Conservation (phyloP, 2,113 vertebrate genomes). For the Pyxicephalus adspersus region DNA sequence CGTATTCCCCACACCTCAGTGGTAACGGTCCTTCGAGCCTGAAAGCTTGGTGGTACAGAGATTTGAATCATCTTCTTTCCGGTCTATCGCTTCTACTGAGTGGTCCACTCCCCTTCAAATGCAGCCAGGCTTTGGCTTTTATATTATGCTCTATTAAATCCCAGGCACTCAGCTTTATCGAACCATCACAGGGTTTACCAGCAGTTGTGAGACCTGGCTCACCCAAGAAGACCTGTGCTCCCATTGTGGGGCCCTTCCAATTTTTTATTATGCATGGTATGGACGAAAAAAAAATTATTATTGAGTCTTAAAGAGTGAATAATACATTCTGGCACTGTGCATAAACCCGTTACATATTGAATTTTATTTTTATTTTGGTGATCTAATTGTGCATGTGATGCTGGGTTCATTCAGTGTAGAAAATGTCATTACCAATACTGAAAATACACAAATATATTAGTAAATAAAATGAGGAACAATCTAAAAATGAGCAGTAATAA, state of each 20-base stretch:
- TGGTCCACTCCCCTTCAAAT: neutral
- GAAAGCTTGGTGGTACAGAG: constrained; percentile 18
- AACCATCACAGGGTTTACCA: constrained; percentile 30
- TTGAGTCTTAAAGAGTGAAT: neutral
- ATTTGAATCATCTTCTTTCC: constrained; percentile 28
- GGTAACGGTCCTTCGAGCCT: neutral
- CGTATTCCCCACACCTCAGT: neutral
- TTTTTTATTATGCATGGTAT: neutral
- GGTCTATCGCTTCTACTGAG: constrained; percentile 37
- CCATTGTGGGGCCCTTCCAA: neutral
- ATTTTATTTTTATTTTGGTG: no score
- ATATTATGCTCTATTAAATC: constrained; percentile 47
- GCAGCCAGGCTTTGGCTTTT: neutral
- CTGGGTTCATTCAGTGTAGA: no score
- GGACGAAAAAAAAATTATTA: constrained; percentile 17
- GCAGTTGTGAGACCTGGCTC: constrained; percentile 14
- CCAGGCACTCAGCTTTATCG: constrained; percentile 31
- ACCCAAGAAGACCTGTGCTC: neutral
- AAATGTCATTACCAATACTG: no score
- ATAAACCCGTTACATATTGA: no score
- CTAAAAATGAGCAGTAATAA: no score
- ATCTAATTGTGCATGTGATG: no score
- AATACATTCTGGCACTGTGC: no score
- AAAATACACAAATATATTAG: no score
- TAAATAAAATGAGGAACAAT: no score